phyloP scores from a whole-genome alignment of 2,797 vertebrate genomes.

The Steatocranus sp. region DNA sequence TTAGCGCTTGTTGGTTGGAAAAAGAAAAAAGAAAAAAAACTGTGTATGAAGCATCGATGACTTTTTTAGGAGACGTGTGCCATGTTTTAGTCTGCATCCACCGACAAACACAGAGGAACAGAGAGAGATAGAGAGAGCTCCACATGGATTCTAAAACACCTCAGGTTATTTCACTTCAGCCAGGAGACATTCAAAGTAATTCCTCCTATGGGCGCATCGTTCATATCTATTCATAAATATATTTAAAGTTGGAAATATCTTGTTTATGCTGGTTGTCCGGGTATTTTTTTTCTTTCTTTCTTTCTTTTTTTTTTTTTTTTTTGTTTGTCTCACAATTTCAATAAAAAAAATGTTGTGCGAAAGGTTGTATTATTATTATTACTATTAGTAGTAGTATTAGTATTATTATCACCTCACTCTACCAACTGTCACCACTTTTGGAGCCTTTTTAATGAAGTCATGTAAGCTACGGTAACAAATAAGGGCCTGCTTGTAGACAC shows the following conservation, averaged over 20 bases:
- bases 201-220: conserved; percentile 75
- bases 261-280: conserved; percentile 88
- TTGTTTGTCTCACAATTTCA: conserved; percentile 90
- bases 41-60: conserved; percentile 78
- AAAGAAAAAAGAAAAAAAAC: conserved; percentile 6
- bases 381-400: not conserved
- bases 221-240: conserved; percentile 72
- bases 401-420: not conserved
- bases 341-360: conserved; percentile 84
- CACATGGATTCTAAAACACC: conserved; percentile 78
- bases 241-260: conserved; percentile 78
- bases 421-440: not conserved
- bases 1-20: conserved; percentile 85
- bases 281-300: conserved; percentile 64
- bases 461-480: not conserved
- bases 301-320: conserved; percentile 14
- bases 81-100: conserved; percentile 73
- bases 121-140: not conserved
- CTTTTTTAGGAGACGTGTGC: conserved; percentile 80
- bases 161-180: conserved; percentile 93
- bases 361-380: conserved; percentile 23
- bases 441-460: not conserved
- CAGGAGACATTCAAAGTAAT: conserved; percentile 81
- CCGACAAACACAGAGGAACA: conserved; percentile 43
- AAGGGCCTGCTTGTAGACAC: not conserved